Evolutionary conservation across 2,113 vertebrate species (phyloP), one percentile per base, ranked within the genome.

Genomic region (Calyptommatus sinebrachiatus): DNA sequence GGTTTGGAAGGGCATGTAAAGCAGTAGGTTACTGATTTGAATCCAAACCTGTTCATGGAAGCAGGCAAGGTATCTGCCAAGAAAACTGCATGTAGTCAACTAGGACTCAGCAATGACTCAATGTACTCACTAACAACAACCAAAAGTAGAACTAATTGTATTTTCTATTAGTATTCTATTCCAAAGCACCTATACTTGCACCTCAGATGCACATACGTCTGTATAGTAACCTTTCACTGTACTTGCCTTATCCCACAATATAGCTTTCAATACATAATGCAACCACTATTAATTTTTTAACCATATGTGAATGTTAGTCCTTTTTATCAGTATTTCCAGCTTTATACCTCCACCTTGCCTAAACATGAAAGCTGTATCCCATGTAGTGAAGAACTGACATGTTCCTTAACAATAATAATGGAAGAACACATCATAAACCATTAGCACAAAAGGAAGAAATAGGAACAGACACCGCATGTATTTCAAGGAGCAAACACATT

Each of bases 391-490:
- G 31, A 62, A 46, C 41, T 28, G 28, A 22, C 7, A 16, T 35
- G 21, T 8, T 66, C 35, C 12, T 80, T 69, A 60, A 48, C 75
- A 50, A 1, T 67, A 66, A 85, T 72, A 77, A 83, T 77, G 82
- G 80, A 85, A 87, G 76, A 88, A 77, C 83, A 82, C 80, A 71
- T 81, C 80, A 63, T 82, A 84, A 73, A 70, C 65, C 45, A 71
- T 63, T 79, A 84, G 20, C 67, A 60, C 48, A 84, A 60, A 48
- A 68, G 12, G n/a, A 61, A 83, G 57, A 85, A 89, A 85, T 63
- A 73, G 5, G 60, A 83, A 86, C 2, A 78, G 63, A 67, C 46
- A 72, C 10, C 45, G 74, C 2, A n/a, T 71, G 71, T 78, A 67
- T 29, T 73, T 41, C 72, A 86, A 74, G 62, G 65, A 31, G 14